Conservation (phyloP, 2,888 invertebrate genomes). For the Ophion ventricosus region DNA sequence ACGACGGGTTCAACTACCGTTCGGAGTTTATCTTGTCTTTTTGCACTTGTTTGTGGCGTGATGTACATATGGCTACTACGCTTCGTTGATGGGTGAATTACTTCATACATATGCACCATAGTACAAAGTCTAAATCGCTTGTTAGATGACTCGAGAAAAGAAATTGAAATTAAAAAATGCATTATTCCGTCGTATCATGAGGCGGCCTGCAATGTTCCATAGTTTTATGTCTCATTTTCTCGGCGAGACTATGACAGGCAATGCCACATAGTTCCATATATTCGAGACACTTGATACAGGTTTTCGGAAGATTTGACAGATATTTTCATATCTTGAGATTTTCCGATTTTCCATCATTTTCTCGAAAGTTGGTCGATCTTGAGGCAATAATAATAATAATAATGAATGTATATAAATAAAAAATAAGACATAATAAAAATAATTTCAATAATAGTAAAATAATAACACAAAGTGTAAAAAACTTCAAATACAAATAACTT, state of each 20-base stretch:
- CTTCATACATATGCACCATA: not conserved
- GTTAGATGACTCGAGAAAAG: slow-evolving; percentile 3
- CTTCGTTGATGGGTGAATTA: slow-evolving; percentile 37
- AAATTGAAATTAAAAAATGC: not conserved
- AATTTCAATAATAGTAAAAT: not conserved
- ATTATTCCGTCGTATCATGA: not conserved
- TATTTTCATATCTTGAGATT: not conserved
- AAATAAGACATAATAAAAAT: not conserved
- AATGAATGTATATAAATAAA: not conserved
- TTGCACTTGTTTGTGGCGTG: slow-evolving; percentile 5
- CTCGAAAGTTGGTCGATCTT: not conserved
- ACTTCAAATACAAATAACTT: not conserved
- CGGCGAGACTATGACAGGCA: not conserved
- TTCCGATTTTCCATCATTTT: not conserved
- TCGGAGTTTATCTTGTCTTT: slow-evolving; percentile 50
- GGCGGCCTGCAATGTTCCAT: not conserved
- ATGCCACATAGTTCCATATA: not conserved
- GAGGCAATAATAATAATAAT: not conserved
- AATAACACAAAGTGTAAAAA: not conserved
- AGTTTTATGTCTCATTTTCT: not conserved
- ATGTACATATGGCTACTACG: slow-evolving; percentile 20
- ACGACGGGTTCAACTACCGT: slow-evolving; percentile 78
- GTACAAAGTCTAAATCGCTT: slow-evolving; percentile 20
- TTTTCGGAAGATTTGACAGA: not conserved
- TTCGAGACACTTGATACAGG: not conserved